These are phyloP conservation scores for Brachionus calyciflorus DNA, from an alignment of 1,140 invertebrate genomes.

Conservation along the genomic window DNA sequence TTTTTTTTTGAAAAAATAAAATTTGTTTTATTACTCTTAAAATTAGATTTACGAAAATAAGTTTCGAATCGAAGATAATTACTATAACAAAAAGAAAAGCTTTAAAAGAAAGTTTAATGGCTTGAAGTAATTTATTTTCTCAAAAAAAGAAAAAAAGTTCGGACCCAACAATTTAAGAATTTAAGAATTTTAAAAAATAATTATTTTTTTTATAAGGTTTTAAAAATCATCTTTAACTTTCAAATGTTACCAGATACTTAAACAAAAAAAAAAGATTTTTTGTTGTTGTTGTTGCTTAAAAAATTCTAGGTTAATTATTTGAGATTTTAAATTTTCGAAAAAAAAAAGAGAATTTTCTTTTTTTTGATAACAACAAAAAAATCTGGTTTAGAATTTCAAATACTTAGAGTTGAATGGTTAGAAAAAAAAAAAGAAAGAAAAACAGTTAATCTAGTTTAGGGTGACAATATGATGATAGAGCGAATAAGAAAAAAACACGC, in stretches of 20 bases:
- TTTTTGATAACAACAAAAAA: not conserved
- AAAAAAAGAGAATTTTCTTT: not conserved
- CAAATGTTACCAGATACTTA: constrained; percentile 30
- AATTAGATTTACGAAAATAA: too few species aligned
- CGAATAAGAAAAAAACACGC: not conserved
- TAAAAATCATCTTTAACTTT: not conserved
- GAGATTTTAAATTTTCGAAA: not conserved
- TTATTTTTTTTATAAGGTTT: not conserved
- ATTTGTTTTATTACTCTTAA: too few species aligned
- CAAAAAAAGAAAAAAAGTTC: not conserved
- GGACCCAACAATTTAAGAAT: not conserved
- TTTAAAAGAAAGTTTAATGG: too few species aligned
- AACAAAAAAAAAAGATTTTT: not conserved
- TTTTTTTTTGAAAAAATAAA: too few species aligned
- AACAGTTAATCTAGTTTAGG: constrained; percentile 32
- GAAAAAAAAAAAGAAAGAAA: not conserved
- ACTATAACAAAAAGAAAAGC: too few species aligned
- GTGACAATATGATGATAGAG: not conserved
- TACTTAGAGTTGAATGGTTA: too few species aligned
- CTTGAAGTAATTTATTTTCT: not conserved
- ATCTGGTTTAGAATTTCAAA: constrained; percentile 36
- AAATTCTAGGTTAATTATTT: constrained; percentile 33
- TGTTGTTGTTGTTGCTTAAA: not conserved
- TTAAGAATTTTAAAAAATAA: not conserved
- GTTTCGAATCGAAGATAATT: too few species aligned